phyloP scores from a whole-genome alignment of 2,888 invertebrate species.

The Ectemnius lituratus region DNA sequence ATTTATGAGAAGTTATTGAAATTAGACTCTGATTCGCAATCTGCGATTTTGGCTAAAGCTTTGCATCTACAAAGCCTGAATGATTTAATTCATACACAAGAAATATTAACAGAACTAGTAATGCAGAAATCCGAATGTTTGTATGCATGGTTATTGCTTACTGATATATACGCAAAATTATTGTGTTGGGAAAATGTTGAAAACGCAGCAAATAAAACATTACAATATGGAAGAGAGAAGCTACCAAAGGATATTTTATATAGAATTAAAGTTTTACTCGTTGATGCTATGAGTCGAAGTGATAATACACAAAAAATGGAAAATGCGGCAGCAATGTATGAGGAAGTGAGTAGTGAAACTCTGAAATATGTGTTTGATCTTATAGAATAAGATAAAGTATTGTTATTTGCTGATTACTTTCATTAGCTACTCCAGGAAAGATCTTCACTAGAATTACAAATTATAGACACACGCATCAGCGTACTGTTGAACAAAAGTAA shows the following conservation, averaged over 20 bases:
- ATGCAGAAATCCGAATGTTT: constrained; percentile 76
- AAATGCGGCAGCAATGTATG: constrained; percentile 71
- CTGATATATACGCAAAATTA: constrained; percentile 78
- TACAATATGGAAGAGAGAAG: constrained; percentile 71
- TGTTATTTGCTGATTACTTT: too few species aligned
- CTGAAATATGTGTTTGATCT: constrained; percentile 5
- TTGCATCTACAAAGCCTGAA: constrained; percentile 80
- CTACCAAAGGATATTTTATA: constrained; percentile 65
- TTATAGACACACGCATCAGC: constrained; percentile 73
- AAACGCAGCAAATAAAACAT: constrained; percentile 73
- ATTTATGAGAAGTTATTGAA: constrained; percentile 80
- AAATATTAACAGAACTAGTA: constrained; percentile 77
- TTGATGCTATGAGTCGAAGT: constrained; percentile 77
- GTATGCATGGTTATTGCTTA: constrained; percentile 79
- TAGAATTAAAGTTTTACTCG: constrained; percentile 68
- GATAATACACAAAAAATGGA: constrained; percentile 79
- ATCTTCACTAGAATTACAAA: constrained; percentile 51
- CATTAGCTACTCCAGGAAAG: constrained; percentile 55
- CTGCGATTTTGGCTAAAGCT: constrained; percentile 82
- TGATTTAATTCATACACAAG: constrained; percentile 80
- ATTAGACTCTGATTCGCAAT: constrained; percentile 81
- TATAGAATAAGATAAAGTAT: constrained; percentile 16
- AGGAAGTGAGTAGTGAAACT: constrained; percentile 67
- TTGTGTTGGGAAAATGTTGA: constrained; percentile 80
- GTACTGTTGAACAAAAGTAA: constrained; percentile 75